Evolutionary conservation across 2,888 invertebrate genomes (phyloP).

Genomic region (Ectemnius lituratus): DNA sequence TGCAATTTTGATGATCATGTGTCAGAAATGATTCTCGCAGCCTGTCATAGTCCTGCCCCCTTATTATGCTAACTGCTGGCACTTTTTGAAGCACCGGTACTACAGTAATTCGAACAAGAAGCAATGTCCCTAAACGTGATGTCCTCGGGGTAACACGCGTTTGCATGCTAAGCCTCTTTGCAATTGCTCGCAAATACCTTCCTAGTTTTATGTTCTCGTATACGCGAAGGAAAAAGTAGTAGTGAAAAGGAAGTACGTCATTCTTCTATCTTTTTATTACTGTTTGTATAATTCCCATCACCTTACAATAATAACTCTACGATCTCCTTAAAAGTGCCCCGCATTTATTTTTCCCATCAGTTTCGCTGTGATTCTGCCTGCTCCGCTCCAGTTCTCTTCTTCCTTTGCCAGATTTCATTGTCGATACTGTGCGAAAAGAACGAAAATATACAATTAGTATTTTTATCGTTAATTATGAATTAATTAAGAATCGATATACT

Average conservation of each 20-base stretch:
- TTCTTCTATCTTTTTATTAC: slow-evolving; percentile 50
- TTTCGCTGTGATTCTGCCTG: slow-evolving; percentile 23
- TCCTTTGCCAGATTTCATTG: slow-evolving; percentile 68
- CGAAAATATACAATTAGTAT: background rate
- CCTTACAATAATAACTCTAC: slow-evolving; percentile 40
- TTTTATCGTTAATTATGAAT: background rate
- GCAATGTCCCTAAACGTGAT: slow-evolving; percentile 52
- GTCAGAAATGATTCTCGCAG: slow-evolving; percentile 41
- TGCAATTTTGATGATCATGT: slow-evolving; percentile 38
- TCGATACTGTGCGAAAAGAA: slow-evolving; percentile 54
- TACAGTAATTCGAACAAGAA: slow-evolving; percentile 29
- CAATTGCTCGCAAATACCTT: slow-evolving; percentile 10
- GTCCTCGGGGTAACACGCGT: slow-evolving; percentile 47
- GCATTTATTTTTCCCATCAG: slow-evolving; percentile 18
- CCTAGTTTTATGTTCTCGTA: slow-evolving; percentile 8
- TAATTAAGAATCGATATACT: background rate
- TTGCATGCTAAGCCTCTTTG: slow-evolving; percentile 23
- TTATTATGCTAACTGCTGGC: slow-evolving; percentile 63
- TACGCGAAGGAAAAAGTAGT: background rate
- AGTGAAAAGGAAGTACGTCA: slow-evolving; percentile 6
- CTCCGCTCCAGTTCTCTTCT: slow-evolving; percentile 60
- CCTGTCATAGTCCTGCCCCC: slow-evolving; percentile 44
- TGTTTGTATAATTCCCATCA: slow-evolving; percentile 50
- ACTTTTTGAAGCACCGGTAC: slow-evolving; percentile 17
- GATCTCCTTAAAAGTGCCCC: background rate